Evolutionary conservation across 2,113 vertebrate species (phyloP), one percentile per base, ranked within the genome.

Genomic region (Bubo bubo): DNA sequence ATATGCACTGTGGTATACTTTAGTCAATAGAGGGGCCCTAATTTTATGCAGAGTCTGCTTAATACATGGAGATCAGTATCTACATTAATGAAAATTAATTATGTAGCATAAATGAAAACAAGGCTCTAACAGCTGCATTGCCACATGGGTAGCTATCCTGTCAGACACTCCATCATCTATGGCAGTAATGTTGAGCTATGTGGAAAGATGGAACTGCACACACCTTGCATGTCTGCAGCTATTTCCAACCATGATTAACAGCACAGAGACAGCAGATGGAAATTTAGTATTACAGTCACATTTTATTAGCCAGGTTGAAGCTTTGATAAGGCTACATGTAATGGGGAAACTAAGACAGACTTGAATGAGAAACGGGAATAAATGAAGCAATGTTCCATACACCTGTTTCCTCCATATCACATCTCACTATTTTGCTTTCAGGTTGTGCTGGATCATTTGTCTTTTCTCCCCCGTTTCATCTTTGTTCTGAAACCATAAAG

Each of bases 111-210:
- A 70, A 66, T 12, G 10, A 73, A 70, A 43, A 3, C 30, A 50
- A 45, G 43, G 28, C 32, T 77, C 3, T 1, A 23, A 58, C 77
- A 81, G 86, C 52, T 74, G 50, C 58, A 7, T 12, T 62, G 35
- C 32, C 47, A 24, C 13, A 1, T 5, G 22, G 32, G 12, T 39
- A n/a, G 37, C 28, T 59, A 43, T 22, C 37, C 37, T 79, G 45
- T 41, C 86, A 86, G 47, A 26, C 43, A 52, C 43, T 70, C 14
- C 79, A 73, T 74, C 70, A 49, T 4, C 45, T 5, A 5, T 18
- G 26, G 28, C 1, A 0, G 12, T 4, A n/a, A 39, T 0, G 0
- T 1, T 45, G 47, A 64, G 37, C 47, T 73, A 10, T 2, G 30
- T 8, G 45, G 43, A n/a, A 76, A 80, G 35, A 22, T 17, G 22